These are phyloP conservation scores for Exocentrus adspersus DNA, from an alignment of 2,888 invertebrate species.

Conservation along the genomic window DNA sequence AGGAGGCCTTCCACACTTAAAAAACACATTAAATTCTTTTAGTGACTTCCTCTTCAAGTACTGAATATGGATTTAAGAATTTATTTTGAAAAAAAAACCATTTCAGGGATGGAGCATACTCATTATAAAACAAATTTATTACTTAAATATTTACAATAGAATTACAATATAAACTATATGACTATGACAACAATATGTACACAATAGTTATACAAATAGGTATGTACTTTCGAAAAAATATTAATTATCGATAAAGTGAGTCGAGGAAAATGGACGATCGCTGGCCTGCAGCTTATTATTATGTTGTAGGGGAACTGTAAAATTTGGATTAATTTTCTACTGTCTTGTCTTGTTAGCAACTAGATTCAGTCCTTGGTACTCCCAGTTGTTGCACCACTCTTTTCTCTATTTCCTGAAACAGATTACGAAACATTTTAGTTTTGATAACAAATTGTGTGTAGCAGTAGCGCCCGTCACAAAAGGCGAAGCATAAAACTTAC, in stretches of 20 bases:
- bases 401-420: slow-evolving; percentile 64
- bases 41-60: too few species aligned
- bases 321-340: slow-evolving; percentile 25
- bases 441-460: too few species aligned
- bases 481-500: neutral
- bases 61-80: too few species aligned
- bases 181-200: slow-evolving; percentile 62
- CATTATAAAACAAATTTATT: slow-evolving; percentile 46
- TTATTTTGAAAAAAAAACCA: slow-evolving; percentile 32
- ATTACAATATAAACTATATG: slow-evolving; percentile 62
- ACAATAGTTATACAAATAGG: slow-evolving; percentile 52
- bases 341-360: slow-evolving; percentile 53
- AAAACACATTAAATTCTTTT: too few species aligned
- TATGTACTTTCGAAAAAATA: slow-evolving; percentile 47
- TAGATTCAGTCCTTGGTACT: slow-evolving; percentile 61
- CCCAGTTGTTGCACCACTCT: slow-evolving; percentile 63
- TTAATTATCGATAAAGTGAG: slow-evolving; percentile 49
- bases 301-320: slow-evolving; percentile 31
- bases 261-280: slow-evolving; percentile 55
- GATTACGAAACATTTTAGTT: slow-evolving; percentile 14
- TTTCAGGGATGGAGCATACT: neutral
- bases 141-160: slow-evolving; percentile 56
- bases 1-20: too few species aligned
- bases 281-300: slow-evolving; percentile 53
- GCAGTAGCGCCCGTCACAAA: too few species aligned